Base-by-base conservation (phyloP, 2,797 vertebrate genomes). In the Galagoides demidoff region DNA sequence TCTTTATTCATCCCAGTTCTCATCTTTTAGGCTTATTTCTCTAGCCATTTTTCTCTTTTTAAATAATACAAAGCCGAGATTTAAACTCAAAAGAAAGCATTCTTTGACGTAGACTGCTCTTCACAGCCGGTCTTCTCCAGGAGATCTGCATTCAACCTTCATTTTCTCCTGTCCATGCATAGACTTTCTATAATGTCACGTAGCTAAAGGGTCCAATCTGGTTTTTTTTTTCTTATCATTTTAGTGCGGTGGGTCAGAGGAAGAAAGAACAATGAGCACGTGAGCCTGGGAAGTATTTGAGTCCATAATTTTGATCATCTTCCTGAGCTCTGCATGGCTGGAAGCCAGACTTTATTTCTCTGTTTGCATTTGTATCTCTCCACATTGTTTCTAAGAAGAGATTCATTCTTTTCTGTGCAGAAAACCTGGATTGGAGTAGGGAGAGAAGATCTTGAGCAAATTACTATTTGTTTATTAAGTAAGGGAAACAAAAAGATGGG, bases 361-460 rank as follows among this genome's bases (percentile, higher is more conserved):
- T 78, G 6, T 64, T 93, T 92, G 43, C 84, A 55, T 71, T 88
- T 25, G 9, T n/a, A 19, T 17, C 43, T 85, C 43, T 86, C 29
- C 39, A 39, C 16, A 23, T 71, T 49, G 52, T 81, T 76, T 90
- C 34, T 43, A 76, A 90, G 59, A 71, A 16, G 31, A 45, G 31
- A 57, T 31, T 87, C 61, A 63, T 7, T 74, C 74, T 22, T 93
- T 57, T 64, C 52, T 11, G 4, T n/a, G 68, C 2, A 29, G 74
- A 93, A 92, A 92, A 55, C 6, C 19, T 61, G 37, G 13, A 66
- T 20, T 49, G 43, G 85, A 71, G 61, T 34, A 89, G 29, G 27
- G 37, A 87, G 31, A 90, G 57, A 90, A 94, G 92, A 90, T 68
- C 31, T 49, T 70, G 64, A 31, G 43, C 34, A 87, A 78, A n/a